These are phyloP conservation scores for Atrina japonica DNA, from an alignment of 2,888 invertebrate genomes.

Conservation along the genomic window DNA sequence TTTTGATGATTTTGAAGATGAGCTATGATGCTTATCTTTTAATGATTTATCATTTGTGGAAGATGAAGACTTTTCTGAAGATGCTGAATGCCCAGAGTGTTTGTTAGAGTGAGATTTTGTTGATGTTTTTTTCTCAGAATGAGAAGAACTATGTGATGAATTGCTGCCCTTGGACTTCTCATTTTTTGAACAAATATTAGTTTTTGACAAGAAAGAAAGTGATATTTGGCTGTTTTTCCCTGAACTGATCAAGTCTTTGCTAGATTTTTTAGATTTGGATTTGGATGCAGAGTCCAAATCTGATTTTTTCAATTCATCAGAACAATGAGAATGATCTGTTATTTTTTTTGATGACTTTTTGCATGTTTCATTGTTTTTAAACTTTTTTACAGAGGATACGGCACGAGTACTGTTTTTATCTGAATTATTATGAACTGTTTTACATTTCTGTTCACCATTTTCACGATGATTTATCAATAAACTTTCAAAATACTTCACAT, in stretches of 20 bases:
- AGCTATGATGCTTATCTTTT: neutral
- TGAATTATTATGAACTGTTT: no score
- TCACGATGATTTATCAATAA: constrained; percentile 23
- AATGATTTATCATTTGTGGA: neutral
- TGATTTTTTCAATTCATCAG: neutral
- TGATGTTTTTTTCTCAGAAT: constrained; percentile 3
- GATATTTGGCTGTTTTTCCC: neutral
- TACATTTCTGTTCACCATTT: constrained; percentile 11
- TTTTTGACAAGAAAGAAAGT: neutral
- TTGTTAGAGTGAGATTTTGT: neutral
- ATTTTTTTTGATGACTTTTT: no score
- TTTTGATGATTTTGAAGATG: constrained; percentile 21
- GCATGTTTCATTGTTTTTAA: no score
- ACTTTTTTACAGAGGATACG: no score
- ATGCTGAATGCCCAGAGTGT: constrained; percentile 6
- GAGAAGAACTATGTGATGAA: no score
- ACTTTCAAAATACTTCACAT: constrained; percentile 42
- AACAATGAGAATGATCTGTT: neutral
- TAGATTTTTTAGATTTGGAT: no score
- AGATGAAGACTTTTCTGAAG: neutral
- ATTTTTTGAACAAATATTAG: no score
- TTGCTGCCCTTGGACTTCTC: no score
- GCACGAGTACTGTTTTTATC: no score
- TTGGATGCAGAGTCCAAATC: no score
- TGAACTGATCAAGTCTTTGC: neutral